Evolutionary conservation across 1,140 invertebrate species (phyloP), one percentile per base, ranked within the genome.

Genomic region (Brachionus rubens): DNA sequence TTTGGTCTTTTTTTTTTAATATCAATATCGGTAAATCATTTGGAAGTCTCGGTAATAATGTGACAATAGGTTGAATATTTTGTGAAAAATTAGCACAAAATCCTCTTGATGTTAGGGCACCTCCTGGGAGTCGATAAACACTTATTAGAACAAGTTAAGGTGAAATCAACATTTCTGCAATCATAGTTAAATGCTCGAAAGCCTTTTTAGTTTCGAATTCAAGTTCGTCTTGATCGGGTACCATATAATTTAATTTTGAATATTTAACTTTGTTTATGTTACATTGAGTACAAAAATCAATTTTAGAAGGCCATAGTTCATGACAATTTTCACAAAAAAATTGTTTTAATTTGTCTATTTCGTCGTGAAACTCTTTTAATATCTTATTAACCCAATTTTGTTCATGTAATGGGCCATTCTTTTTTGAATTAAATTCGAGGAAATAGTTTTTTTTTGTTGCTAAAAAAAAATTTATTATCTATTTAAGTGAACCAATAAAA

Each of bases 281-380:
- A 52, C 48, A 52, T 24, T 28, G 24, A 4, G 28, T 5, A 54
- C 52, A 54, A 10, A 1, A 54, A n/a, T 54, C 12, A 28, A 54
- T 3, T 54, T 54, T 54, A 1, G 52, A 5, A 5, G 26, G 52
- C 24, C 52, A 54, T 1, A 54, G 5, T 12, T 54, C 52, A 30
- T 54, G 24, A 26, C 52, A 54, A 30, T 54, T 54, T 10, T 5
- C 28, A 26, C 52, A 30, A 30, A 28, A 54, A 10, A 54, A 5
- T 30, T 54, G 52, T 12, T 54, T 54, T 54, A 54, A 30, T 54
- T 54, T 12, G 28, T 54, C 52, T 10, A 54, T 30, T 54, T 54
- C 21, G 2, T 54, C 10, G 2, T 4, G 52, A 54, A 54, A 54
- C 14, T 54, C 28, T 54, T 54, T 54, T 26, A 54, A 28, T 54